Conservation (phyloP, 2,888 invertebrate genomes). For the Timandra comae region DNA sequence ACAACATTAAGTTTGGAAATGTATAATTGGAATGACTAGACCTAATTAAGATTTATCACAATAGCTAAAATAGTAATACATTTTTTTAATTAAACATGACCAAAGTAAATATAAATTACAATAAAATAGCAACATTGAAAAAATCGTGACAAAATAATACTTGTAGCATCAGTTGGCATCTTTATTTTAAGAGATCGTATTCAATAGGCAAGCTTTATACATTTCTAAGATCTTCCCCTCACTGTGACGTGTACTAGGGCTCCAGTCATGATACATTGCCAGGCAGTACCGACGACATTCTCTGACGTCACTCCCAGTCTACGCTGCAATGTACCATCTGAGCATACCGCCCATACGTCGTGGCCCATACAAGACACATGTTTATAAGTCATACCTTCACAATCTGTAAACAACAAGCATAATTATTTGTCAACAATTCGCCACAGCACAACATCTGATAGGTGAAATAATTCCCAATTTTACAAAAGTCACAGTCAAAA, state of each 20-base stretch:
- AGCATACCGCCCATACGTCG: conserved; percentile 87
- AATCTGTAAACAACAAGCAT: conserved; percentile 48
- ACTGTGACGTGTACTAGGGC: conserved; percentile 58
- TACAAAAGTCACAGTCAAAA: no score
- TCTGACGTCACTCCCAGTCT: conserved; percentile 84
- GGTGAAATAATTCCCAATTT: no score
- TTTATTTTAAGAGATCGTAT: conserved; percentile 16
- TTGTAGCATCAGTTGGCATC: conserved; percentile 1
- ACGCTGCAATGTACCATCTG: conserved; percentile 81
- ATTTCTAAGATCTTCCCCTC: conserved; percentile 31
- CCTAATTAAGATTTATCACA: conserved; percentile 14
- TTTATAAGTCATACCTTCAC: conserved; percentile 75
- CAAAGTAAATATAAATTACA: conserved; percentile 9
- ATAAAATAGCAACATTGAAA: conserved; percentile 3
- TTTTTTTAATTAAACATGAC: no score
- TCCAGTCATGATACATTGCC: conserved; percentile 82
- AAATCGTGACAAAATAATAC: conserved; percentile 12
- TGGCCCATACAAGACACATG: conserved; percentile 82
- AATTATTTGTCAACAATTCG: no score
- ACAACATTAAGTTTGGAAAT: conserved; percentile 13
- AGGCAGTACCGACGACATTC: conserved; percentile 85
- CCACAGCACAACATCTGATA: no score
- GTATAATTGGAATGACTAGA: conserved; percentile 34
- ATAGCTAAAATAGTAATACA: no score
- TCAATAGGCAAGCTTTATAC: no score